Conservation (phyloP, 2,797 vertebrate genomes). For the Microctenopoma stevenorrisi region DNA sequence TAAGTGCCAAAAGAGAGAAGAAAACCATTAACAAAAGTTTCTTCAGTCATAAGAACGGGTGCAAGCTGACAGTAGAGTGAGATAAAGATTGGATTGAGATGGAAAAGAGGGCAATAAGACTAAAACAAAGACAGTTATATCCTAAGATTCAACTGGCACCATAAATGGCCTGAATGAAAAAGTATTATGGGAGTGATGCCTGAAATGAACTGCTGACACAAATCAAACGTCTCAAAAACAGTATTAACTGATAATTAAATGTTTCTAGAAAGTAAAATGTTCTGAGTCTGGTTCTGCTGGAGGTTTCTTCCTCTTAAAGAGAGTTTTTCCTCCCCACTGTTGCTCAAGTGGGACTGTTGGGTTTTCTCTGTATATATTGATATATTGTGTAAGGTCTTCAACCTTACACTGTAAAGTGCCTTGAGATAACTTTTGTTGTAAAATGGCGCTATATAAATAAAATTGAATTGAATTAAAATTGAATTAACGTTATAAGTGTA, state of each 20-base stretch:
- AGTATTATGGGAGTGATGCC: slow-evolving; percentile 31
- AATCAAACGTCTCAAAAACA: neutral
- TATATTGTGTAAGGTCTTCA: too few species aligned
- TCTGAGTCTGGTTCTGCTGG: too few species aligned
- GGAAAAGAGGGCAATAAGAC: slow-evolving; percentile 39
- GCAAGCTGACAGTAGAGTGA: slow-evolving; percentile 26
- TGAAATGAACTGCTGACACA: slow-evolving; percentile 42
- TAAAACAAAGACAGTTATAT: slow-evolving; percentile 59
- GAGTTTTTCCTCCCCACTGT: too few species aligned
- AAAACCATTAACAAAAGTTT: slow-evolving; percentile 69
- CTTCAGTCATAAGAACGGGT: slow-evolving; percentile 59
- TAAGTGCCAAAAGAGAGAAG: slow-evolving; percentile 60
- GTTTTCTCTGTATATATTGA: too few species aligned
- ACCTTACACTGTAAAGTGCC: too few species aligned
- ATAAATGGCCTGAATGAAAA: slow-evolving; percentile 3
- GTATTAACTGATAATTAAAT: neutral
- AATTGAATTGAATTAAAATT: too few species aligned
- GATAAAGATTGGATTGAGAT: slow-evolving; percentile 33
- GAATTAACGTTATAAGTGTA: too few species aligned
- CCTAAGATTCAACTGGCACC: slow-evolving; percentile 44
- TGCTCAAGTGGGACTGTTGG: too few species aligned
- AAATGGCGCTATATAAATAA: too few species aligned
- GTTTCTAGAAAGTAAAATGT: too few species aligned
- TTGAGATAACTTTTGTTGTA: too few species aligned
- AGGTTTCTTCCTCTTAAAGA: too few species aligned